phyloP scores from a whole-genome alignment of 2,888 invertebrate genomes.

The Drosophila merina region DNA sequence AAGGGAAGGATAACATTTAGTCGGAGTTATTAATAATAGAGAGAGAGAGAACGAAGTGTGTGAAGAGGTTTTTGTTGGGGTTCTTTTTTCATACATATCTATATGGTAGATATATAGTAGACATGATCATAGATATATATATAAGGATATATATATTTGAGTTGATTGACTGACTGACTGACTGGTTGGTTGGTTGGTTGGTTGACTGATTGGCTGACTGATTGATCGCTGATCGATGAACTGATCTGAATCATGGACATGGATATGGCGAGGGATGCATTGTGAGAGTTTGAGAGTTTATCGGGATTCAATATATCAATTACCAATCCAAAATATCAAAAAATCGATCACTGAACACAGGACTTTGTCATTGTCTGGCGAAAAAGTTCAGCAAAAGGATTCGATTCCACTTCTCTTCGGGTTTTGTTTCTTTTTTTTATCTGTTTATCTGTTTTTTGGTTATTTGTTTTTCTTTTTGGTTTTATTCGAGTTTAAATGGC shows the following conservation, averaged over 20 bases:
- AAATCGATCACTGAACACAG: conserved; percentile 36
- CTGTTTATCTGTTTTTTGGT: conserved; percentile 18
- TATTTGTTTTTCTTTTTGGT: conserved; percentile 2
- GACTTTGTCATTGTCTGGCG: conserved; percentile 31
- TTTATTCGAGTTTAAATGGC: conserved; percentile 28
- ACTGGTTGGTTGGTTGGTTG: conserved; percentile 16
- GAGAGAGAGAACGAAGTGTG: conserved; percentile 43
- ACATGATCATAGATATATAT: neutral
- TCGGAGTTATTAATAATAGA: conserved; percentile 53
- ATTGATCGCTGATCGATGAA: conserved; percentile 39
- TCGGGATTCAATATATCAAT: conserved; percentile 31
- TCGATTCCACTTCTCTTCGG: conserved; percentile 43
- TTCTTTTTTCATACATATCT: conserved; percentile 9
- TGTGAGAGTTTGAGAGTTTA: conserved; percentile 39
- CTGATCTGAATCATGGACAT: conserved; percentile 35
- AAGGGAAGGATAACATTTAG: conserved; percentile 57
- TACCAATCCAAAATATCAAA: conserved; percentile 23
- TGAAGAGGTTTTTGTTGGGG: conserved; percentile 30
- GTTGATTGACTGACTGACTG: conserved; percentile 37
- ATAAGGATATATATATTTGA: neutral
- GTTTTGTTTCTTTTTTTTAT: conserved; percentile 9
- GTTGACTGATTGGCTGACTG: conserved; percentile 21
- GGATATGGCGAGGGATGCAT: conserved; percentile 30
- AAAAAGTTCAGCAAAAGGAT: conserved; percentile 3
- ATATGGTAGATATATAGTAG: neutral